phyloP scores from a whole-genome alignment of 2,797 vertebrate genomes.

The Leucoraja ocellata region DNA sequence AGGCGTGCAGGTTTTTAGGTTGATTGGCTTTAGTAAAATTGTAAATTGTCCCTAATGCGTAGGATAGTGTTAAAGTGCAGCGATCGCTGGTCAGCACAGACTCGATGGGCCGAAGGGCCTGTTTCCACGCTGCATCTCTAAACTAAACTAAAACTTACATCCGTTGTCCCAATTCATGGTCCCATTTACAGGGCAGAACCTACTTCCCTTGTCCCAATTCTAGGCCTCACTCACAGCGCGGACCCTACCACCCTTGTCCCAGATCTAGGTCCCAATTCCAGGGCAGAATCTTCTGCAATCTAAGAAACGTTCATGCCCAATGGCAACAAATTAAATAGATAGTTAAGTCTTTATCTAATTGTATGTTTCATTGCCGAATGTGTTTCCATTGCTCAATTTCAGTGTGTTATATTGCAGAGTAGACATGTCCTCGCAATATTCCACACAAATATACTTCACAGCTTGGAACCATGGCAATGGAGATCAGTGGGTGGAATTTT shows the following conservation, averaged over 20 bases:
- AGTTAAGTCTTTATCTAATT: background rate
- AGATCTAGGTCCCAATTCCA: background rate
- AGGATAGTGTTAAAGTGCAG: no score
- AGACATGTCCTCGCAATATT: background rate
- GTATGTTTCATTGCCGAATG: background rate
- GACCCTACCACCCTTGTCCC: background rate
- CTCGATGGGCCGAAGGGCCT: no score
- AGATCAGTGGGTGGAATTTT: background rate
- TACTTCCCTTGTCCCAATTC: background rate
- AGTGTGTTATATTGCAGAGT: background rate
- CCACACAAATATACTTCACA: background rate
- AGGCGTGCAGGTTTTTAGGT: no score
- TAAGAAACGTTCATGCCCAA: background rate
- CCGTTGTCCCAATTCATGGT: no score
- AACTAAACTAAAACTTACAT: no score
- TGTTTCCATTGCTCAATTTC: background rate
- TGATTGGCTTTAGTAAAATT: no score
- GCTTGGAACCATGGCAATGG: background rate
- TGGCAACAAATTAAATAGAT: background rate
- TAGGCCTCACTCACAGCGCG: no score
- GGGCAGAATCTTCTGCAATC: background rate
- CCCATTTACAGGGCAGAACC: no score
- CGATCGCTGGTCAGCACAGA: no score
- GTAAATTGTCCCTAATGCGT: no score
- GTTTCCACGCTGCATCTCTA: no score